Evolutionary conservation across 2,113 vertebrate genomes (phyloP).

Genomic region (Trogon surrucura): DNA sequence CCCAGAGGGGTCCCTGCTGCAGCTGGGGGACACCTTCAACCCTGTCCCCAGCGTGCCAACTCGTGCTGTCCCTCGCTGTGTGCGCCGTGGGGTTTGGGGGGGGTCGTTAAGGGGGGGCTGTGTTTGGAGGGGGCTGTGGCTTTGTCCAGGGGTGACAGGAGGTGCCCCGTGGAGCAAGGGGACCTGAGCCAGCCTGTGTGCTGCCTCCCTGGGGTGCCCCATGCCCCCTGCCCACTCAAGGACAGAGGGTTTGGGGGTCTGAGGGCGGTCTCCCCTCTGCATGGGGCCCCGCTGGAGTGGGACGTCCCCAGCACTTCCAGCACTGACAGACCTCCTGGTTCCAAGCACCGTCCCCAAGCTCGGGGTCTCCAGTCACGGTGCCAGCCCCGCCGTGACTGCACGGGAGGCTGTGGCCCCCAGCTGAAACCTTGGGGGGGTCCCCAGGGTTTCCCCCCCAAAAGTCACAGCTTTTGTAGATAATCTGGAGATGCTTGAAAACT

Average conservation of each 20-base stretch:
- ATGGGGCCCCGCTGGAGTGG: no score
- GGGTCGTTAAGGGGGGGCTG: no score
- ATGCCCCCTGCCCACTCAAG: no score
- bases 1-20: neutral
- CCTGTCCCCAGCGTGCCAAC: neutral
- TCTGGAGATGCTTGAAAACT: neutral
- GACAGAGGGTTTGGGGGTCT: neutral
- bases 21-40: neutral
- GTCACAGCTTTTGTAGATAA: neutral
- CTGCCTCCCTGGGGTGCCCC: no score
- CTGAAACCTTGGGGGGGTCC: neutral
- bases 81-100: neutral
- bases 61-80: neutral
- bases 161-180: no score
- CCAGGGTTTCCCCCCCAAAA: neutral
- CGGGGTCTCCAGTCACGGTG: neutral
- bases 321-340: neutral
- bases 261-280: neutral
- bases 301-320: neutral
- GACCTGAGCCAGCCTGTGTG: no score
- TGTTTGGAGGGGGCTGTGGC: accelerated
- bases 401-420: accelerated
- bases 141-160: neutral
- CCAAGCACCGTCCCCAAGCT: neutral
- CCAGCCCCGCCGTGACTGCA: no score